phyloP scores from a whole-genome alignment of 2,888 invertebrate genomes.

The Rotaria macrura region DNA sequence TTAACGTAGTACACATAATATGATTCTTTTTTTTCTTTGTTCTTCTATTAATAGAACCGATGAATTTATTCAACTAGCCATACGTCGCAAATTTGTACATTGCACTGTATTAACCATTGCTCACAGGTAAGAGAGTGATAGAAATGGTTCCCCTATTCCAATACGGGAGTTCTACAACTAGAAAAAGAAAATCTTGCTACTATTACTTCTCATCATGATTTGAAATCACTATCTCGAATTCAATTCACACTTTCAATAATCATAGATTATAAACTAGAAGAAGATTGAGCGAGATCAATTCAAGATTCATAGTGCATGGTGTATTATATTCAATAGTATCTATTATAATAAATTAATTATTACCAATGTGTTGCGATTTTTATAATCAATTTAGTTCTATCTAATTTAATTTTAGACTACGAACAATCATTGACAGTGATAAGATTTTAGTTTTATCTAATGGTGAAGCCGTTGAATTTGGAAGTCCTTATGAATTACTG shows the following conservation, averaged over 20 bases:
- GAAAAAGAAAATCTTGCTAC: no score
- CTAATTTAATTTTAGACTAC: background rate
- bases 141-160: no score
- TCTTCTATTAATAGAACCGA: constrained; percentile 23
- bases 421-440: background rate
- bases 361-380: no score
- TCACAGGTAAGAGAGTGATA: constrained; percentile 38
- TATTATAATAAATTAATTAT: no score
- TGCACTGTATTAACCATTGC: constrained; percentile 50
- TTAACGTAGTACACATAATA: background rate
- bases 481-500: background rate
- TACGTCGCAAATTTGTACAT: constrained; percentile 43
- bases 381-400: background rate
- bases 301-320: no score
- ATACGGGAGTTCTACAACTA: no score
- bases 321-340: no score
- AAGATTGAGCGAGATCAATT: no score
- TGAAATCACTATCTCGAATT: no score
- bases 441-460: background rate
- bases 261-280: no score
- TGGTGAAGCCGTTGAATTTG: background rate
- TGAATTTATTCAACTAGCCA: constrained; percentile 43
- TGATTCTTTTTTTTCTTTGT: background rate
- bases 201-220: no score
- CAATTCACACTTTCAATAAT: no score